phyloP scores from a whole-genome alignment of 2,113 vertebrate species.

The Melanocharis versteri region DNA sequence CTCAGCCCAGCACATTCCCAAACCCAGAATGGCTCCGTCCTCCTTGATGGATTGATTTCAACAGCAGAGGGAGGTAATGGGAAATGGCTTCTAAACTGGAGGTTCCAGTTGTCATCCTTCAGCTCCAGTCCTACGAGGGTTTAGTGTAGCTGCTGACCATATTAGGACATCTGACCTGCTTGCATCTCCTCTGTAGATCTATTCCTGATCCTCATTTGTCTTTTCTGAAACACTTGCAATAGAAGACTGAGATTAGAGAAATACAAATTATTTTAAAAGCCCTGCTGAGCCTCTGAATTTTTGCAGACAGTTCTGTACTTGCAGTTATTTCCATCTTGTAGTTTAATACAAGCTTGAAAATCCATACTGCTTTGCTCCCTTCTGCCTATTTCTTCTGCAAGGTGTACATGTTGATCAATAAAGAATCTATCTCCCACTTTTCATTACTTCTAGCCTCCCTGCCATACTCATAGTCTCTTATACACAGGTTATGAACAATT shows the following conservation, averaged over 20 bases:
- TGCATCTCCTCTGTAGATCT: background rate
- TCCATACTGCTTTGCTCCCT: conserved; percentile 25
- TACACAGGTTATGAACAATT: background rate
- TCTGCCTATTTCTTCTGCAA: conserved; percentile 8
- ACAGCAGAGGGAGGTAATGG: background rate
- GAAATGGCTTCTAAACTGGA: background rate
- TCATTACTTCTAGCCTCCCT: conserved; percentile 1
- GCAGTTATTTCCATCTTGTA: conserved; percentile 36
- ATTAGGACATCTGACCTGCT: background rate
- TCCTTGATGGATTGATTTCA: background rate
- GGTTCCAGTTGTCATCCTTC: background rate
- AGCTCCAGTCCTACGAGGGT: background rate
- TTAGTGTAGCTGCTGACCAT: fast-evolving
- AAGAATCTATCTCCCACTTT: background rate
- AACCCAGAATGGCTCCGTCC: background rate
- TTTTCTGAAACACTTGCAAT: background rate
- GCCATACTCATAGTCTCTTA: background rate
- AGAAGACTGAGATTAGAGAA: conserved; percentile 2
- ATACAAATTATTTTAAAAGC: conserved; percentile 26
- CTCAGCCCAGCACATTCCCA: background rate
- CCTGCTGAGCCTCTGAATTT: conserved; percentile 17
- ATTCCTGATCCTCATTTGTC: background rate
- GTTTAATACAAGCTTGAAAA: conserved; percentile 26
- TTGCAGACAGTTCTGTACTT: background rate
- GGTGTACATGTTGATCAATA: conserved; percentile 47